A percentile compares a stretch with the other conserved stretches of the same genome.
These are phyloP conservation scores for Thunnus albacares DNA, from an alignment of 2,797 vertebrate species.

Conservation along the genomic window DNA sequence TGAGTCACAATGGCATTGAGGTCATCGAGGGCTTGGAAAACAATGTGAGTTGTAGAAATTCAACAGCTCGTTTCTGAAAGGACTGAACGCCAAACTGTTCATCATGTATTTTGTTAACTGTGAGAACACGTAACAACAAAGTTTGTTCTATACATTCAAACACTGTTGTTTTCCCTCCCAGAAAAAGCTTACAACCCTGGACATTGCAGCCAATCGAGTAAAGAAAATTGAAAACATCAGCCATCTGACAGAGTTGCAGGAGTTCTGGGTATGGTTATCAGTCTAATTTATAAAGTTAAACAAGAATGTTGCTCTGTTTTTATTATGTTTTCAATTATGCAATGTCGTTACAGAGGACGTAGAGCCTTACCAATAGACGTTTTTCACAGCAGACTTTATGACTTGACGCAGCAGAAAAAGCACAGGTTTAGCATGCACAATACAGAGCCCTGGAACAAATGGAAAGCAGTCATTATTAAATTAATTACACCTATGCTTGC, in stretches of 20 bases:
- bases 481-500: not conserved
- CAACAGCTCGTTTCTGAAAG: conserved; percentile 16
- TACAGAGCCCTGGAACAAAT: not conserved
- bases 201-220: conserved; percentile 96
- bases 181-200: conserved; percentile 98
- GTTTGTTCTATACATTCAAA: conserved; percentile 20
- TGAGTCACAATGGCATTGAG: conserved; percentile 99
- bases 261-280: conserved; percentile 94
- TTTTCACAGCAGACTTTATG: conserved; percentile 1
- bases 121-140: conserved; percentile 15
- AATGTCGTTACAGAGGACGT: not conserved
- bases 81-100: not conserved
- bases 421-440: not conserved
- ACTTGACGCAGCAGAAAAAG: not conserved
- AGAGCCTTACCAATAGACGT: not conserved
- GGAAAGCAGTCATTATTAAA: not conserved
- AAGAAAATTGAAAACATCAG: conserved; percentile 98
- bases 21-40: conserved; percentile 97
- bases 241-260: conserved; percentile 96
- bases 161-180: conserved; percentile 65
- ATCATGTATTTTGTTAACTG: conserved; percentile 9
- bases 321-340: not conserved
- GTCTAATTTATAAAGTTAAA: not conserved
- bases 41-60: conserved; percentile 89
- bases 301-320: not conserved